Evolutionary conservation across 37 sponge, comb jelly and placozoan species (phyloP).

Genomic region (Mnemiopsis leidyi): DNA sequence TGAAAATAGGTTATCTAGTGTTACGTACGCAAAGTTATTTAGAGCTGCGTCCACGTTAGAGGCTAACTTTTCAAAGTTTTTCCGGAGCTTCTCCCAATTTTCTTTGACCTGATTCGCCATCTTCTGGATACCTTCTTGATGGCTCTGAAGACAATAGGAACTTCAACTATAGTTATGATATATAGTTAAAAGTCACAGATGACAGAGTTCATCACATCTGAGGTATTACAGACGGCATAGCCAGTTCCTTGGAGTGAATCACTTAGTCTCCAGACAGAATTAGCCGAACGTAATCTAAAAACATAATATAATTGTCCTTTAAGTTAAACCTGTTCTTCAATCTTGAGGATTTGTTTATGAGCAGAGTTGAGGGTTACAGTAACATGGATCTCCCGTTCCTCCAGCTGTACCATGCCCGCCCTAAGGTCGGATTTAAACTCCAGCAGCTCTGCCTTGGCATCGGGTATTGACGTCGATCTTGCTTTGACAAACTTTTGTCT

Average conservation of each 20-base stretch:
- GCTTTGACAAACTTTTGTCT: not conserved
- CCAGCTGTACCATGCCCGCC: not conserved
- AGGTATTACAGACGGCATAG: too few species aligned
- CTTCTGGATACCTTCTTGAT: not conserved
- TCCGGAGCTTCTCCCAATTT: conserved; percentile 25
- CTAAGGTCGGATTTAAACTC: not conserved
- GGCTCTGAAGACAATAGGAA: not conserved
- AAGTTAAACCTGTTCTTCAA: conserved; percentile 25
- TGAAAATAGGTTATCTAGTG: not conserved
- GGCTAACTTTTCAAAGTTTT: not conserved
- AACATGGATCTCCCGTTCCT: conserved; percentile 55
- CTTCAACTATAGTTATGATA: too few species aligned
- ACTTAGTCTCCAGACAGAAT: too few species aligned
- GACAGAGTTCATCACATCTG: too few species aligned
- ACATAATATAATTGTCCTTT: too few species aligned
- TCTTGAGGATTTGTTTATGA: not conserved
- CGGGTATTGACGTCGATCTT: not conserved
- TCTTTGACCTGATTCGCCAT: not conserved
- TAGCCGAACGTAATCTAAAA: too few species aligned
- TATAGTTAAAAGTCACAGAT: too few species aligned
- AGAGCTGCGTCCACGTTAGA: not conserved
- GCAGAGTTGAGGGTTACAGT: conserved; percentile 10
- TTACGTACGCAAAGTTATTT: not conserved
- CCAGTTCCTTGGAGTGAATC: too few species aligned
- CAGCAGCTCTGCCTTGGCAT: not conserved